Base-by-base conservation (phyloP, 2,797 vertebrate species). In the Gymnoscopelus braueri region DNA sequence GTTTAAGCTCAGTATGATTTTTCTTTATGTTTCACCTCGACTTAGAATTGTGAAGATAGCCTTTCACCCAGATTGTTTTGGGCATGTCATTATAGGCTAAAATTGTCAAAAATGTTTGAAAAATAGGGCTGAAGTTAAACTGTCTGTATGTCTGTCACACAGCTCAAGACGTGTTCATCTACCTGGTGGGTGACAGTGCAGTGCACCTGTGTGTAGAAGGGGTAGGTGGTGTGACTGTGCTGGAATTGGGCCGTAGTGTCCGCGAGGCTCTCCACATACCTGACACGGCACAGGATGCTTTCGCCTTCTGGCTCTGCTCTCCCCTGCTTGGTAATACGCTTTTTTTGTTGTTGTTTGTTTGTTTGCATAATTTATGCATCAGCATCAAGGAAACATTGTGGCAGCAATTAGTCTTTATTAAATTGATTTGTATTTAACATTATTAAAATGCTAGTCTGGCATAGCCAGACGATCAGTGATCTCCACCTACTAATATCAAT, bases 291-390 rank as follows among this genome's bases (percentile, higher is more conserved):
- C 85, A 92, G 66, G 96, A 96, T 1, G 88, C 77, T 53, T 97
- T 97, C 3, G 90, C 96, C 1, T 92, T 97, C 54, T 98, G 97
- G 97, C 94, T 98, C 0, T 90, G 91, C 69, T 98, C 97, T 3
- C 95, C 96, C 0, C 85, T 97, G 54, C 93, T 98, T 1, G 97
- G 97, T 97, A 89, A 92, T 80, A 60, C 57, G 2, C 13, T 56
- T 69, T 56, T 69, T 2, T 15, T 3, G 19, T 19, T 19, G 19
- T 5, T 44, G 7, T 44, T 4, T 44, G 7, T 44, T 44, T 44
- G 29, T 44, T 44, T 44, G 39, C 39, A 8, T 44, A 44, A 44
- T 44, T 10, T 44, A 44, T 44, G 39, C 9, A 10, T 35, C 32
- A 35, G 32, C 32, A 35, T 44, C 7, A 44, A 44, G 39, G 39